Base-by-base conservation (phyloP, 2,113 vertebrate genomes). In the Sebastes fasciatus region DNA sequence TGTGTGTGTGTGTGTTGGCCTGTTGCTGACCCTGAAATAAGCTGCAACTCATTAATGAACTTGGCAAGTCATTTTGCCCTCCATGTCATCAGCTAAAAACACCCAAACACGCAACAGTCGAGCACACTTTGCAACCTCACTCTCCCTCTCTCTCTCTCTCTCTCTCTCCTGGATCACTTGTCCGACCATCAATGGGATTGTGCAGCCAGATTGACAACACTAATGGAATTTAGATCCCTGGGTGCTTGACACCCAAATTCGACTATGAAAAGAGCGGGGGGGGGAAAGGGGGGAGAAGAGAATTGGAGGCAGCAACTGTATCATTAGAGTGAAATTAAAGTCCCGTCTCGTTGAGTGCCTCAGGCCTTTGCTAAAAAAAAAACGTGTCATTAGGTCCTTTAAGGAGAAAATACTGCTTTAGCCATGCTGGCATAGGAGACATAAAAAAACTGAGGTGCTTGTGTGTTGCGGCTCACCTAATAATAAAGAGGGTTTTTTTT, bases 201-300 rank as follows among this genome's bases (percentile, higher is more conserved):
- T 81, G 81, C 61, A 65, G 66, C 51, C 55, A 57, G 75, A 88
- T 16, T 49, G 85, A 77, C 62, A 78, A 21, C 60, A 46, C 64
- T 86, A 83, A 87, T 89, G 77, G 79, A 83, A 91, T 79, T 88
- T 74, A 74, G 74, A 84, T 83, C 74, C 68, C 67, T 42, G 80
- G 73, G 54, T 68, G 83, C 69, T 78, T 79, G 79, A 90, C 85
- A 77, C 82, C 77, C 49, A 84, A 82, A 77, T 85, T 89, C 5
- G 17, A 85, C 76, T 49, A 34, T 83, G 68, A 83, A 83, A 21
- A 74, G 62, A 78, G 57, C 12, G 13, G 26, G 26, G 26, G 23
- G 23, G 46, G 19, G 64, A 19, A 80, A 51, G 11, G 26, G 26
- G 2, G 4, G 26, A 11, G 40, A 34, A 12, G 62, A 61, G 64